These are phyloP conservation scores for Rhinichthys klamathensis DNA, from an alignment of 2,113 vertebrate species.

Conservation along the genomic window DNA sequence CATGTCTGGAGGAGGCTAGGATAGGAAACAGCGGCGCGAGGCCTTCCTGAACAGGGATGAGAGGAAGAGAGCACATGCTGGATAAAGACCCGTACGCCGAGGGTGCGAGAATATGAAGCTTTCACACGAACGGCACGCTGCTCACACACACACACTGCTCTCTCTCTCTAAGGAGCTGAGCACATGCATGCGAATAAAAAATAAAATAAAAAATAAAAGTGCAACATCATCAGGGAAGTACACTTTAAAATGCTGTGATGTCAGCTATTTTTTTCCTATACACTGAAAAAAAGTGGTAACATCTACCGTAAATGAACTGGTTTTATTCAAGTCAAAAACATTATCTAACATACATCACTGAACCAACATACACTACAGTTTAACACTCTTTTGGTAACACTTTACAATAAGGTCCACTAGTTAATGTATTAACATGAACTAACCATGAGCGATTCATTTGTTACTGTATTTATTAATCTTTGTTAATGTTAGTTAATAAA, in stretches of 20 bases:
- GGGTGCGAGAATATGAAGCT: slow-evolving; percentile 57
- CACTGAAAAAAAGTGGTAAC: too few relatives aligned
- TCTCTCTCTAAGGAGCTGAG: neutral
- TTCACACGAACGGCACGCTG: slow-evolving; percentile 65
- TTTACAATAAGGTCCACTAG: too few relatives aligned
- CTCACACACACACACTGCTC: neutral
- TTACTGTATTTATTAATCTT: too few relatives aligned
- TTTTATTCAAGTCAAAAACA: too few relatives aligned
- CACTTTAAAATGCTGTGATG: neutral
- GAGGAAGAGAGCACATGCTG: slow-evolving; percentile 71
- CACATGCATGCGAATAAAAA: neutral
- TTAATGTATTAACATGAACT: too few relatives aligned
- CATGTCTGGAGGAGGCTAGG: slow-evolving; percentile 9
- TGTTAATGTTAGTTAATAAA: too few relatives aligned
- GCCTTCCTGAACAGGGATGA: slow-evolving; percentile 74
- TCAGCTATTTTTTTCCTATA: neutral
- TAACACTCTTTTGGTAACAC: too few relatives aligned
- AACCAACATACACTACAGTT: too few relatives aligned
- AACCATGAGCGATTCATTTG: too few relatives aligned
- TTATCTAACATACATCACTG: too few relatives aligned
- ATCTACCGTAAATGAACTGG: too few relatives aligned
- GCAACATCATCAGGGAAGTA: neutral
- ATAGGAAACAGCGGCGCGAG: slow-evolving; percentile 58
- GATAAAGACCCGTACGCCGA: slow-evolving; percentile 69
- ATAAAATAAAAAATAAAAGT: neutral